Evolutionary conservation across 2,113 vertebrate species (phyloP).

Genomic region (Pomatorhinus ruficollis): DNA sequence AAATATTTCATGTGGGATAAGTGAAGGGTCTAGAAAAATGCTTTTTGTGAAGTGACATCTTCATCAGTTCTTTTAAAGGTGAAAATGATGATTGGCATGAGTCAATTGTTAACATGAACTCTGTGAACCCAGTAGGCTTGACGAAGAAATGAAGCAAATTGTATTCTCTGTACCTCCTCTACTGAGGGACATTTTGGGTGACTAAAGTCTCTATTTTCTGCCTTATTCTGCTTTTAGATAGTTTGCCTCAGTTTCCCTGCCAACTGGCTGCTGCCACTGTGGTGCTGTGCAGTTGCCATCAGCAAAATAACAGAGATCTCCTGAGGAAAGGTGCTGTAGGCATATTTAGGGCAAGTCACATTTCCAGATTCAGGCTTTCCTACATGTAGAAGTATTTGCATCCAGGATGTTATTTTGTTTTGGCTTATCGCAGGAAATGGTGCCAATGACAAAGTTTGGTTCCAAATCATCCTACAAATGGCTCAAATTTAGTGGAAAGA

Average conservation of each 20-base stretch:
- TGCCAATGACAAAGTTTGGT: background rate
- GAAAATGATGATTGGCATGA: background rate
- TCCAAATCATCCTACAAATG: background rate
- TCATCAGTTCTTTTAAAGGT: background rate
- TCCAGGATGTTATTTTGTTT: background rate
- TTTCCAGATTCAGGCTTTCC: background rate
- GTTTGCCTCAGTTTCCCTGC: background rate
- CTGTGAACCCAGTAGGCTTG: background rate
- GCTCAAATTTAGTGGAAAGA: background rate
- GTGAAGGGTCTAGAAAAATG: background rate
- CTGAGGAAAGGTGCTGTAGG: background rate
- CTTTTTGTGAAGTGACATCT: background rate
- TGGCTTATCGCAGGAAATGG: background rate
- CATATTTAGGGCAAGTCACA: background rate
- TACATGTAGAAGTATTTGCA: background rate
- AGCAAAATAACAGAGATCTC: background rate
- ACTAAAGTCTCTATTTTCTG: background rate
- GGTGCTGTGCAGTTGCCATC: background rate
- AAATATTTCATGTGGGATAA: slow-evolving; percentile 52
- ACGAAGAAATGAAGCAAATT: background rate
- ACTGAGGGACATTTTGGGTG: background rate
- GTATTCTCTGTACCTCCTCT: background rate
- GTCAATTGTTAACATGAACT: background rate
- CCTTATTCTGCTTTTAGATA: background rate
- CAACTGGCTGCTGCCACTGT: background rate